A percentile compares a stretch with the other conserved stretches of the same genome.
Evolutionary conservation across 2,113 vertebrate genomes (phyloP).

Genomic region (Cynopterus brachyotis): DNA sequence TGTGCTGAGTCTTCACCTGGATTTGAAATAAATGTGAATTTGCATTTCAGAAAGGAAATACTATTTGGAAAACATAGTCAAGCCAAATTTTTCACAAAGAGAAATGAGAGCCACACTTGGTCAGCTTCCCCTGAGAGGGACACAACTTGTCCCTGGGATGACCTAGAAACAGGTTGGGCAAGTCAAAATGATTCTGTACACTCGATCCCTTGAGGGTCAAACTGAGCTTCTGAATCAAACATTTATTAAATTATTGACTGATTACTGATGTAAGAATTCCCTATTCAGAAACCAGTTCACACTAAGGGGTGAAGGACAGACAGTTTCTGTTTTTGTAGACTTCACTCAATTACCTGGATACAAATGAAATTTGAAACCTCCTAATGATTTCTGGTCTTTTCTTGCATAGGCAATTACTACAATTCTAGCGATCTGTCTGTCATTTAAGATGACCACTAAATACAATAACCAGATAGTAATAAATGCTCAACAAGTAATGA

Average conservation of each 20-base stretch:
- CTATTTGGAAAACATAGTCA: constrained; percentile 38
- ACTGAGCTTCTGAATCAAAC: constrained; percentile 44
- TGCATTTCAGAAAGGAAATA: constrained; percentile 52
- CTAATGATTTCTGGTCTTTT: constrained; percentile 21
- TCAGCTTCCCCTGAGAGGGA: not conserved
- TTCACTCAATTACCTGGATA: constrained; percentile 26
- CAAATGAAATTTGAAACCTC: constrained; percentile 46
- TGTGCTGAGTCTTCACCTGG: constrained; percentile 37
- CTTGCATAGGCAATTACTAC: constrained; percentile 3
- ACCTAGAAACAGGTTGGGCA: not conserved
- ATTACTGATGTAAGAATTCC: constrained; percentile 20
- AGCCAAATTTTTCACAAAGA: not conserved
- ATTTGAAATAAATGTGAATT: constrained; percentile 41
- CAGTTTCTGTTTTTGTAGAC: not conserved
- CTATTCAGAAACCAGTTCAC: constrained; percentile 37
- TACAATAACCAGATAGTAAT: constrained; percentile 34
- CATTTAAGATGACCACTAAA: constrained; percentile 34
- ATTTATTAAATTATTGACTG: constrained; percentile 36
- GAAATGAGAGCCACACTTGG: not conserved
- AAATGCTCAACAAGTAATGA: constrained; percentile 47
- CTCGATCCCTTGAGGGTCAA: not conserved
- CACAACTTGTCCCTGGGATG: not conserved
- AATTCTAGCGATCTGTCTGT: constrained; percentile 1
- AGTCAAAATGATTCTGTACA: not conserved
- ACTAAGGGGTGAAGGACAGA: not conserved